Evolutionary conservation across 2,797 vertebrate species (phyloP).

Genomic region (Halcyon badia): DNA sequence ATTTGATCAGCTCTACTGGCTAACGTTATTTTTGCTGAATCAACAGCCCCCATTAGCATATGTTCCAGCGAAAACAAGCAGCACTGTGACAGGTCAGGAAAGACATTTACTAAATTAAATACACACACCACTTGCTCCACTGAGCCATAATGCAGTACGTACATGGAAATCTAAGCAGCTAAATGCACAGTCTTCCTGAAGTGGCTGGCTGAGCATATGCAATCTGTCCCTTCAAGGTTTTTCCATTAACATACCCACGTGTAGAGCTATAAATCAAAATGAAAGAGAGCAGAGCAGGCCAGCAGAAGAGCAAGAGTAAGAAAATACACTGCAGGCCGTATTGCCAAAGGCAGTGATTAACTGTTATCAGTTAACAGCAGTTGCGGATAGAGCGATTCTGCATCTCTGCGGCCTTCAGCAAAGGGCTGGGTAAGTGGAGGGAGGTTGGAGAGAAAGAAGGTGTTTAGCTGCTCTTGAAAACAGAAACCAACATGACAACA

Average conservation of each 20-base stretch:
- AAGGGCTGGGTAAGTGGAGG: neutral
- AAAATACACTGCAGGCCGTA: neutral
- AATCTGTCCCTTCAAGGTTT: slow-evolving; percentile 18
- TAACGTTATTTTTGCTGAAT: slow-evolving; percentile 19
- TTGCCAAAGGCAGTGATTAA: neutral
- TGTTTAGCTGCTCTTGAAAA: neutral
- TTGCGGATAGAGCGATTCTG: rapidly evolving
- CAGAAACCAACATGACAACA: rapidly evolving
- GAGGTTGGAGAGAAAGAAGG: neutral
- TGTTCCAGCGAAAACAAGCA: neutral
- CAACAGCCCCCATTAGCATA: slow-evolving; percentile 17
- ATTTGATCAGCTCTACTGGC: neutral
- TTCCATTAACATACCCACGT: neutral
- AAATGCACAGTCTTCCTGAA: neutral
- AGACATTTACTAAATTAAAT: neutral
- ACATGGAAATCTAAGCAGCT: neutral
- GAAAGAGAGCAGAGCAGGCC: neutral
- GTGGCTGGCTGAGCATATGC: neutral
- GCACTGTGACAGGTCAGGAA: neutral
- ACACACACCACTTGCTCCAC: neutral
- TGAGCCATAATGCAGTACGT: neutral
- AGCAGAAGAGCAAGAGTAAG: neutral
- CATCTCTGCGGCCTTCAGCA: rapidly evolving
- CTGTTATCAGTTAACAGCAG: neutral
- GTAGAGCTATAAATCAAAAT: slow-evolving; percentile 35